Percentiles rank a stretch among this genome's conserved stretches.
These are phyloP conservation scores for Malthinus flaveolus DNA, from an alignment of 2,888 invertebrate genomes.

Conservation along the genomic window DNA sequence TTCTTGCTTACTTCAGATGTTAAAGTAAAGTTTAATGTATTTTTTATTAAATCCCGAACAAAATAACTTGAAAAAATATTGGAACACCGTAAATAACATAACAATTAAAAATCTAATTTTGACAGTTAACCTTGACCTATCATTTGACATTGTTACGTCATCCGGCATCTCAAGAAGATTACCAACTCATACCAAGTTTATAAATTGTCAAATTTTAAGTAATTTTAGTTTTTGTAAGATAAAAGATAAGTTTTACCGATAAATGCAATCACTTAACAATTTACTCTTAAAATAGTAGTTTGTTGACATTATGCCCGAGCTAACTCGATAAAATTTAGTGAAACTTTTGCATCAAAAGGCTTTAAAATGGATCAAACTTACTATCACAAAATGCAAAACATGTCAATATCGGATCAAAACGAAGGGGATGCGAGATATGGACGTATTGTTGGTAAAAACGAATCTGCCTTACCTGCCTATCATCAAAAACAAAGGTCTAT, in stretches of 20 bases:
- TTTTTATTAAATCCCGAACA: not conserved
- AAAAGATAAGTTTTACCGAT: not conserved
- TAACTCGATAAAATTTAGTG: too few species aligned
- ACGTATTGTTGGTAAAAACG: constrained; percentile 49
- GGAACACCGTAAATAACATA: too few species aligned
- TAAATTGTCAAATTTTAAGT: not conserved
- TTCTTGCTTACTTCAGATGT: not conserved
- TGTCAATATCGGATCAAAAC: constrained; percentile 43
- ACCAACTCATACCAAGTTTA: too few species aligned
- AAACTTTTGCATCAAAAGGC: too few species aligned
- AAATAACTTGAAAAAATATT: not conserved
- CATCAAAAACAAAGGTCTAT: constrained; percentile 60
- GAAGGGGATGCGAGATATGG: constrained; percentile 50
- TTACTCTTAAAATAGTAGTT: not conserved
- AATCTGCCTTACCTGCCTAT: constrained; percentile 38
- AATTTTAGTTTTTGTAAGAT: not conserved
- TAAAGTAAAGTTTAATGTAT: not conserved
- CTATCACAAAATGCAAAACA: constrained; percentile 48
- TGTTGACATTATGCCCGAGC: not conserved
- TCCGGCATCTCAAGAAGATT: not conserved
- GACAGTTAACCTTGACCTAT: constrained; percentile 3
- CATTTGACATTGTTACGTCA: constrained; percentile 4
- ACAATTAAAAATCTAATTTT: not conserved
- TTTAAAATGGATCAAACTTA: constrained; percentile 42
- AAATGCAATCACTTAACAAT: too few species aligned